These are phyloP conservation scores for Mastomys natalensis DNA, from an alignment of 2,113 vertebrate genomes.

Conservation along the genomic window DNA sequence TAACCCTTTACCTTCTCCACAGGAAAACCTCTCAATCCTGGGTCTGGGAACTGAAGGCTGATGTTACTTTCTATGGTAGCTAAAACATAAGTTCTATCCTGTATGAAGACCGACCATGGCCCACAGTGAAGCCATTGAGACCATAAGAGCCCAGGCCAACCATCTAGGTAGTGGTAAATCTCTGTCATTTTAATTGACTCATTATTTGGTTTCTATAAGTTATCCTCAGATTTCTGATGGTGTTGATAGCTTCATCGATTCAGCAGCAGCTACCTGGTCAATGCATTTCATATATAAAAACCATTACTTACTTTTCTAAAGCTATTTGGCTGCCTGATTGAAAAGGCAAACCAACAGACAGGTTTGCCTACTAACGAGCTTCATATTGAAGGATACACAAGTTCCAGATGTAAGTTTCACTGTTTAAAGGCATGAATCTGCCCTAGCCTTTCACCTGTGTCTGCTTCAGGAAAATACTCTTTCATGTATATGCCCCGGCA, in stretches of 20 bases:
- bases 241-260: not conserved
- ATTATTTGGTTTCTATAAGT: not conserved
- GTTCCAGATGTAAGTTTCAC: not conserved
- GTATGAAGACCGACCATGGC: not conserved
- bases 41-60: not conserved
- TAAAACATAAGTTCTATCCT: not conserved
- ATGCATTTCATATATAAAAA: not conserved
- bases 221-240: not conserved
- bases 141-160: not conserved
- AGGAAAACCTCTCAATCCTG: not conserved
- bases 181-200: not conserved
- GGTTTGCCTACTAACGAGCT: not conserved
- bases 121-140: not conserved
- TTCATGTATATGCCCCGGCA: too few relatives aligned
- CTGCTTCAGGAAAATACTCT: too few relatives aligned
- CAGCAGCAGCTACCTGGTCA: not conserved
- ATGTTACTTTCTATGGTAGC: not conserved
- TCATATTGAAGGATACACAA: not conserved
- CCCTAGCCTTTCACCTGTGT: too few relatives aligned
- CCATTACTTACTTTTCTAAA: not conserved
- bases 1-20: not conserved
- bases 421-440: not conserved
- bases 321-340: not conserved
- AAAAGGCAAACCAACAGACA: not conserved
- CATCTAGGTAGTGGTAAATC: not conserved